Evolutionary conservation across 2,113 vertebrate genomes (phyloP).

Genomic region (Ochotona curzoniae): DNA sequence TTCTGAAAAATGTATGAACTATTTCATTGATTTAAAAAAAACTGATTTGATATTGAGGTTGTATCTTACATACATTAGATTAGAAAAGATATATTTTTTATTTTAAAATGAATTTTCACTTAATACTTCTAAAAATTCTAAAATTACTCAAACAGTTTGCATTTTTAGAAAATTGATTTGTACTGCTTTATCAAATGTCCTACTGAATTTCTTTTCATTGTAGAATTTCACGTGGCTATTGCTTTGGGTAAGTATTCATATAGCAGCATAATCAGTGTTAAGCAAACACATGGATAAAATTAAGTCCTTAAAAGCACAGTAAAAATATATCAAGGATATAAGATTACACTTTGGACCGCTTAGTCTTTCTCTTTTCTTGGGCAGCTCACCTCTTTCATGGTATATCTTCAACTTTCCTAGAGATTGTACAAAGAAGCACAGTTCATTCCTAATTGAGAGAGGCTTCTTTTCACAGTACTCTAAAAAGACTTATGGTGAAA

Average conservation of each 20-base stretch:
- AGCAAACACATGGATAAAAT: conserved; percentile 72
- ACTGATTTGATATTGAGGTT: conserved; percentile 50
- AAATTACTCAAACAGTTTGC: conserved; percentile 34
- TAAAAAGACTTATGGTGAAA: conserved; percentile 43
- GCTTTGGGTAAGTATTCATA: conserved; percentile 43
- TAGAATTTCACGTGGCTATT: conserved; percentile 50
- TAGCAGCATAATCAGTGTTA: conserved; percentile 52
- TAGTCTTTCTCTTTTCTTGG: conserved; percentile 61
- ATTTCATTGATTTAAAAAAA: conserved; percentile 22
- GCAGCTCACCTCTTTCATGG: conserved; percentile 32
- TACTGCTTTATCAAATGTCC: conserved; percentile 15
- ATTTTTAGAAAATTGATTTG: conserved; percentile 56
- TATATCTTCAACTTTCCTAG: conserved; percentile 12
- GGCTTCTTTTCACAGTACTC: conserved; percentile 28
- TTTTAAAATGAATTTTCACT: conserved; percentile 13
- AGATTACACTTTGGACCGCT: conserved; percentile 62
- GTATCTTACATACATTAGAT: background rate
- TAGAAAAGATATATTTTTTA: conserved; percentile 18
- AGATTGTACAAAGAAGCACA: conserved; percentile 56
- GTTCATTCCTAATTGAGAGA: conserved; percentile 37
- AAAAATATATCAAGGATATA: conserved; percentile 66
- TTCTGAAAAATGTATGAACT: background rate
- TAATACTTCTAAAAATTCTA: background rate
- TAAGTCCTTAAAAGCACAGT: conserved; percentile 71
- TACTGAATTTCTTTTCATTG: conserved; percentile 18